Evolutionary conservation across 2,888 invertebrate genomes (phyloP), one percentile per base, ranked within the genome.

Genomic region (Cosmia trapezina): DNA sequence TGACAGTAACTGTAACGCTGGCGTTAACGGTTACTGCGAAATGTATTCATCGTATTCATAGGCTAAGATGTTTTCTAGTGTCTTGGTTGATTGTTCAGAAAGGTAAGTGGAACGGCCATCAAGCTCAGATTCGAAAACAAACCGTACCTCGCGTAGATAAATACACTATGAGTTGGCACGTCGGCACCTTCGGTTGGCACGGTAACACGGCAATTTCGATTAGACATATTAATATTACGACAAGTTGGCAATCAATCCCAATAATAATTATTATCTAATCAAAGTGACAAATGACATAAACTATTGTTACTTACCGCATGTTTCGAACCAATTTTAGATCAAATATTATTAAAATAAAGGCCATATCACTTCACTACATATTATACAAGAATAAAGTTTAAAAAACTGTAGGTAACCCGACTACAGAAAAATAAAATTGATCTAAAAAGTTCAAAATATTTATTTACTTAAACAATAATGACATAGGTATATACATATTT

Each of bases 211-310:
- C 49, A 49, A 49, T 41, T 68, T 28, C 11, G n/a, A 28, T 14
- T 68, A 11, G 41, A 17, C 12, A 49, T 65, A 6, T 7, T 49
- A 19, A 22, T 22, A 37, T 70, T 41, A 28, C 22, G 33, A 22
- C 28, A 70, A 47, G 28, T 56, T 70, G 47, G 41, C 54, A 71
- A 71, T 54, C 53, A 11, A 43, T 41, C 2, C 3, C 28, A 28
- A 14, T 19, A 45, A 28, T 28, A 4, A 56, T 19, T 6, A 45
- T 28, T 61, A 45, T 45, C 11, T 19, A 19, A 61, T 45, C 4
- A 12, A 28, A 45, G 14, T 60, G 14, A 28, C 14, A 54, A 54
- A 7, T 14, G 14, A 6, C 53, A 28, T 54, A 54, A 14, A 28
- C 22, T 22, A 22, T 22, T 22, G n/a, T 12, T 28, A 28, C 28